Base-by-base conservation (phyloP, 2,888 invertebrate species). In the Allygus modestus region DNA sequence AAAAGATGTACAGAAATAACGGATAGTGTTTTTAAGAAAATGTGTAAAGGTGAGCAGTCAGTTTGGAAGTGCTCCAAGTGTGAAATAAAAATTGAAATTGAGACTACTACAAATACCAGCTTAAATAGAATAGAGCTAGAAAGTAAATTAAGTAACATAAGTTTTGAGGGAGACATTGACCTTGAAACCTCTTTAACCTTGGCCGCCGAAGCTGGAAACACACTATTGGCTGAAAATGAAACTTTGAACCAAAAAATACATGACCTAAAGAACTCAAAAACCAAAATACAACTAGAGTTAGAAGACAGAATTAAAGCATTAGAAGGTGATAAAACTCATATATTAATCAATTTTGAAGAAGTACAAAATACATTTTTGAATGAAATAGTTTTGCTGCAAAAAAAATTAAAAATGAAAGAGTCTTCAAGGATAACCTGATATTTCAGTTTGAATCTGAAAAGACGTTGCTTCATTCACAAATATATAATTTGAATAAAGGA, bases 131-230 rank as follows among this genome's bases (percentile, higher is more conserved):
- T 1, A 1, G 17, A 31, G 7, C 17, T 31, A 31, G 69, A 69
- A 33, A 31, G 15, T 15, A 69, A 5, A 15, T 46, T 46, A 12
- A 7, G 17, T 46, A 46, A 46, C 12, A 11, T 46, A 11, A 46
- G 26, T 61, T 9, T 1, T 9, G 61, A 23, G 12, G 15, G n/a
- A 5, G n/a, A 23, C 15, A 2, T 54, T 15, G 61, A 61, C n/a
- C 61, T 61, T n/a, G 61, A 61, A 61, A 61, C 61, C 17, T 61
- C 61, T 17, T 15, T 61, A 61, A 61, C 61, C 4, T 28, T 61
- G 11, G 61, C 61, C 2, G 61, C 61, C 2, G 61, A 61, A 61
- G 61, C 61, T 61, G 23, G 61, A 23, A 61, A 2, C 2, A 7
- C 61, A 23, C 28, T 61, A 5, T 23, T 61, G 2, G 26, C 20